Evolutionary conservation across 2,113 vertebrate genomes (phyloP), one percentile per base, ranked within the genome.

Genomic region (Lanius collurio): DNA sequence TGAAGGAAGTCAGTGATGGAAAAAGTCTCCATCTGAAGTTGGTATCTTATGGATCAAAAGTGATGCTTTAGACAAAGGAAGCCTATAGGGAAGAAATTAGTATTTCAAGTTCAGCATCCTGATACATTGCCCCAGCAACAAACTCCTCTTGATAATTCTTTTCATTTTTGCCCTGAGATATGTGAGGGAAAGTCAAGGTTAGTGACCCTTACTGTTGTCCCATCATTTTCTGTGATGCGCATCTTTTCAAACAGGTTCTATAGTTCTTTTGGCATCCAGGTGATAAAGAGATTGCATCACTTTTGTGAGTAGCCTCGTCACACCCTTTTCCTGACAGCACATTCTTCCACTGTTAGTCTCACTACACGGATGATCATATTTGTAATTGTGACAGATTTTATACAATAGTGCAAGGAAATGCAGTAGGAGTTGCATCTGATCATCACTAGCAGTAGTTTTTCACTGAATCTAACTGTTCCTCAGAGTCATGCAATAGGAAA

Each of bases 331-430:
- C 47, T 80, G 35, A 35, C 39, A 80, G 59, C 13, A 42, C 19
- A 4, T 63, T 67, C 27, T 57, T 89, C 31, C 63, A 11, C 28
- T n/a, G 24, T 79, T 60, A 57, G n/a, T 68, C 67, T 41, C 4
- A 4, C 33, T 17, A 4, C 13, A 37, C 5, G 17, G 23, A 31
- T 0, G 1, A 24, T 63, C 7, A 0, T n/a, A 17, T 41, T 89
- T 87, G 18, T 57, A 42, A 37, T 37, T 35, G 47, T 4, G 19
- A 42, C 31, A 50, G 42, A 49, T 15, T 73, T 91, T 46, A 33
- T 7, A 22, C 49, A 44, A 0, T 9, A 53, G 31, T 17, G 53
- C 52, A 33, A 56, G 50, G 41, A 77, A 55, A 42, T 14, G 65
- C 41, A 35, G 39, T 17, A 70, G 46, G 21, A 69, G 18, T 59